Evolutionary conservation across 2,888 invertebrate genomes (phyloP).

Genomic region (Disparrhopalites patrizii): DNA sequence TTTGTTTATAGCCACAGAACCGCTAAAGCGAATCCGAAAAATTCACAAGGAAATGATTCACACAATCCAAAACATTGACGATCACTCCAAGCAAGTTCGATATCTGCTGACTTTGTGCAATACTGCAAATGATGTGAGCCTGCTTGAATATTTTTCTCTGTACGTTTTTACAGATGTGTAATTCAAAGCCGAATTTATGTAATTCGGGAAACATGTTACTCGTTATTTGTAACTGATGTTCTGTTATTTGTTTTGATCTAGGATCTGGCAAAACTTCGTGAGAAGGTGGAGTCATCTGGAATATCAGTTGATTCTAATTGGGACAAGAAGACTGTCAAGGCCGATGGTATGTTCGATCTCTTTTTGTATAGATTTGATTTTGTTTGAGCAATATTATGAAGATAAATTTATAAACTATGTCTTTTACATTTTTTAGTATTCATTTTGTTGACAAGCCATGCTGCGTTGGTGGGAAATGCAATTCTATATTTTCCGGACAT

Average conservation of each 20-base stretch:
- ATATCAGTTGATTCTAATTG: background rate
- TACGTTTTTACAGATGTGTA: background rate
- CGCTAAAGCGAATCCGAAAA: conserved; percentile 34
- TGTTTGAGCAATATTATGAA: too few species aligned
- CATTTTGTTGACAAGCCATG: conserved; percentile 39
- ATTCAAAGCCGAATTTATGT: too few species aligned
- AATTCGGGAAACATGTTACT: background rate
- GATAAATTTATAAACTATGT: too few species aligned
- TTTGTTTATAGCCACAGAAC: conserved; percentile 30
- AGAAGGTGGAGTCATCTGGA: conserved; percentile 14
- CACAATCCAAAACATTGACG: conserved; percentile 36
- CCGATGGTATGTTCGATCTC: conserved; percentile 33
- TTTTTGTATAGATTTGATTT: too few species aligned
- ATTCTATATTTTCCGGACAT: conserved; percentile 44
- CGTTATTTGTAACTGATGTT: too few species aligned
- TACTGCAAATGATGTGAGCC: conserved; percentile 39
- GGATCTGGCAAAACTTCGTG: conserved; percentile 24
- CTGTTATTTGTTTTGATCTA: background rate
- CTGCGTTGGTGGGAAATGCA: conserved; percentile 36
- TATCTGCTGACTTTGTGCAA: conserved; percentile 43
- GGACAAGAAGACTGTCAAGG: conserved; percentile 21
- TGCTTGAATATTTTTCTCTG: background rate
- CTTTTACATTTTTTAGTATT: conserved; percentile 36
- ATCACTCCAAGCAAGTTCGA: conserved; percentile 38
- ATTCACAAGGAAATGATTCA: conserved; percentile 45